Conservation (phyloP, 1,140 invertebrate genomes). For the Drosophila athabasca region DNA sequence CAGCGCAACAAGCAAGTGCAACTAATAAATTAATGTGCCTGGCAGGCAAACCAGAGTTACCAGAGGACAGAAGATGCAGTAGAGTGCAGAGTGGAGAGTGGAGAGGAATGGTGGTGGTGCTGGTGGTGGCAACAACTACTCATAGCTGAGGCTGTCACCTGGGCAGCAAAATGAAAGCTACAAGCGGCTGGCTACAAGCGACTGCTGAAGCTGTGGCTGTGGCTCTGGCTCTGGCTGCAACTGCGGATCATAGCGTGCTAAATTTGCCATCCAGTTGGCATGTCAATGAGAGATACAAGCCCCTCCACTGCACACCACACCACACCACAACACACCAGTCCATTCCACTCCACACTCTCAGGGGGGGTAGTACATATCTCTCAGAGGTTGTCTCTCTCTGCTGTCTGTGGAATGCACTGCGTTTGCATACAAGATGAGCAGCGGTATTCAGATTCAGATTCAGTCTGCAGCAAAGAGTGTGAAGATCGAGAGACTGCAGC, state of each 20-base stretch:
- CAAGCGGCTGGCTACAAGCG: constrained; percentile 13
- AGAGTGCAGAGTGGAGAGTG: constrained; percentile 11
- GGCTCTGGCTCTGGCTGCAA: neutral
- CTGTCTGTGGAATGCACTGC: constrained; percentile 48
- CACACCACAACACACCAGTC: no score
- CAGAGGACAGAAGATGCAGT: neutral
- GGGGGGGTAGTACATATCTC: constrained; percentile 20
- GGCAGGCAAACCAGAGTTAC: constrained; percentile 27
- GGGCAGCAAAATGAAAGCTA: constrained; percentile 71
- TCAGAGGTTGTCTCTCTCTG: constrained; percentile 9
- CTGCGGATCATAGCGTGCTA: constrained; percentile 60
- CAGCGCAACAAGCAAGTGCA: constrained; percentile 67
- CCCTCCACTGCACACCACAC: no score
- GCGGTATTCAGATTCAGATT: constrained; percentile 18
- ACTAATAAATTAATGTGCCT: constrained; percentile 77
- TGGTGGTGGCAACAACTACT: constrained; percentile 52
- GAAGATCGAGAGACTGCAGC: neutral
- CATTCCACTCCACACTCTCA: constrained; percentile 19
- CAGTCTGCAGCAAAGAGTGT: constrained; percentile 11
- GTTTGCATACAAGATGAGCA: constrained; percentile 78
- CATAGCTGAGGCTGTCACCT: constrained; percentile 70
- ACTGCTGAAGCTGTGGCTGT: constrained; percentile 3
- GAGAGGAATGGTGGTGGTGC: constrained; percentile 8
- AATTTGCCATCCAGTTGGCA: constrained; percentile 72
- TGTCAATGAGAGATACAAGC: constrained; percentile 63